Base-by-base conservation (phyloP, 2,888 invertebrate species). In the Dynastes tityus region DNA sequence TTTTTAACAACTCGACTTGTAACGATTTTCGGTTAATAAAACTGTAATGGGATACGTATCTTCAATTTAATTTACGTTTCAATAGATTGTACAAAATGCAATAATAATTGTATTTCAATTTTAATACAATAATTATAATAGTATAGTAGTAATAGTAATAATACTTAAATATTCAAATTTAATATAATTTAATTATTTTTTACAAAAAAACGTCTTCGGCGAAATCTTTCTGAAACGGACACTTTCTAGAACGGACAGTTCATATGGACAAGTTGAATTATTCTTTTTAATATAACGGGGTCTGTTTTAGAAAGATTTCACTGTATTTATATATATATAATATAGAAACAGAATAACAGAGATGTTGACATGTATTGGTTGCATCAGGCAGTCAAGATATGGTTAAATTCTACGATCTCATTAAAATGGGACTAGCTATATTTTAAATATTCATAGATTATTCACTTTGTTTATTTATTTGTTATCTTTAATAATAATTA, bases 341-440 rank as follows among this genome's bases (percentile, higher is more conserved):
- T 22, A 58, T 16, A n/a, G 22, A 58, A 82, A 81, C 70, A 71
- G 76, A 79, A 79, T 77, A 70, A 80, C 79, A 78, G 77, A 78
- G 77, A 68, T 8, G 45, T 45, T 80, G 81, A 82, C 82, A 83
- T 80, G 80, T 81, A 83, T 79, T 58, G 49, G 79, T 80, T 73
- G 81, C 79, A 82, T 83, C 84, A 85, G 85, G 84, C 85, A 85
- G 84, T 85, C 82, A 84, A 58, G 85, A 86, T 85, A 86, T 85
- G 85, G 82, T 85, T 45, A 84, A 81, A 75, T 84, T 84, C 84
- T 81, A 84, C 80, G 81, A 82, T 83, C 70, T 80, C 67, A 78
- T 81, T 80, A 82, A 81, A 82, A 82, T 83, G 82, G 55, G 85
- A 85, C 85, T 85, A 85, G 85, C 84, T 84, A 81, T 77, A 77